Base-by-base conservation (phyloP, 2,797 vertebrate genomes). In the Scleropages formosus region DNA sequence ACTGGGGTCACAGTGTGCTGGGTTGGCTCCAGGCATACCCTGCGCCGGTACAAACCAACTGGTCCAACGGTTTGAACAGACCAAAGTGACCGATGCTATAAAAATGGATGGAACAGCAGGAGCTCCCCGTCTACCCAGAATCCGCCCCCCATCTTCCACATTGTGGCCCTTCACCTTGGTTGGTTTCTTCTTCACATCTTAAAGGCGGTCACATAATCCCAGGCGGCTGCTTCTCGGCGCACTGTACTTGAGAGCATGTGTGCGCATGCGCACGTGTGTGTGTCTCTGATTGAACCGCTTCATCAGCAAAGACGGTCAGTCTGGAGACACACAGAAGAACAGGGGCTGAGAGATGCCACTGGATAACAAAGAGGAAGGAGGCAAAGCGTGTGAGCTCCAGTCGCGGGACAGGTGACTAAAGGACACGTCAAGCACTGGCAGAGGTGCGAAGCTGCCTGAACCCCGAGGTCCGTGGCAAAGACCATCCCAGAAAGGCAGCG, bases 201-300 rank as follows among this genome's bases (percentile, higher is more conserved):
- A 75, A 64, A 64, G n/a, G 56, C 39, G 59, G 46, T 65, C 22
- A 63, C 47, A 63, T 79, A 66, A 78, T 77, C 60, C 51, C 46
- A 64, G 61, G 46, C 67, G 76, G 73, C 79, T 78, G 72, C 22
- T 16, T 9, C 70, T 27, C 22, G 15, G 39, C 56, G 72, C 46
- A 31, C 59, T 20, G 18, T 69, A 77, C 70, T 39, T 39, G 51
- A 9, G 4, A n/a, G 76, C 66, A 53, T 49, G 70, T 73, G 71
- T 51, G 69, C 64, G 61, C 10, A 56, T 67, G 20, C 53, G 26
- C 66, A 74, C 64, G 68, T 27, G 73, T 75, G 62, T 27, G 47
- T 66, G 62, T 58, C 47, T 68, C 20, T 8, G 73, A 24, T 16
- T 68, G 24, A 4, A 13, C 16, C 16, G 8, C 6, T 24, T 58